Evolutionary conservation across 2,113 vertebrate genomes (phyloP), one percentile per base, ranked within the genome.

Genomic region (Microcebus tavaratra): DNA sequence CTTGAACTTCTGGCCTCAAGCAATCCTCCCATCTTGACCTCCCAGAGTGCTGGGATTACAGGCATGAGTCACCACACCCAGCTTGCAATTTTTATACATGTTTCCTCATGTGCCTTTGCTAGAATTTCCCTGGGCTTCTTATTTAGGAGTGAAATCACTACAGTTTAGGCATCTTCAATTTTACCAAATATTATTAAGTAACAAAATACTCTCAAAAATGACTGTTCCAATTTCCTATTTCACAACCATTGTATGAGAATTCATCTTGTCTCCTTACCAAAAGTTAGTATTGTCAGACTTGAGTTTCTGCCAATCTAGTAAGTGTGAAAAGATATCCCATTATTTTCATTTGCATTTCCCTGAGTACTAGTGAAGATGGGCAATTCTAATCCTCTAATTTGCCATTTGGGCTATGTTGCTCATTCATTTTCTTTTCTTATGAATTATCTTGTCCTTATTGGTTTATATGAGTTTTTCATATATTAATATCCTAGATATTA

Each of bases 381-480:
- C n/a, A 80, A 84, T 63, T 79, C 36, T 91, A 84, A 83, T 57
- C n/a, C 18, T 86, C 79, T 73, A 70, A 90, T 61, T 53, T 95
- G 70, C n/a, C 87, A 91, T 25, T 80, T 53, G 48, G 48, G 13
- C 23, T 78, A 76, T 55, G 39, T 20, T 85, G 20, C 2, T 67
- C 34, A 76, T 84, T 93, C 31, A 50, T 59, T 82, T 65, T 15
- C 59, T 50, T 39, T 42, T 65, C 14, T 67, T 89, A 59, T 76
- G 18, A 57, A 6, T 53, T 88, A 2, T 42, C 29, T 79, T 84
- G 42, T 88, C 34, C 17, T 84, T 84, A 84, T 29, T 70, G 53
- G 29, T 93, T 21, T 91, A 72, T 94, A 61, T 73, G 17, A 95
- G 14, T 14, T 78, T 78, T 96, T 83, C 65, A 59, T 27, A 96